Percentiles rank a stretch among this genome's conserved stretches.
phyloP scores from a whole-genome alignment of 2,113 vertebrate genomes.

The Otis tarda region DNA sequence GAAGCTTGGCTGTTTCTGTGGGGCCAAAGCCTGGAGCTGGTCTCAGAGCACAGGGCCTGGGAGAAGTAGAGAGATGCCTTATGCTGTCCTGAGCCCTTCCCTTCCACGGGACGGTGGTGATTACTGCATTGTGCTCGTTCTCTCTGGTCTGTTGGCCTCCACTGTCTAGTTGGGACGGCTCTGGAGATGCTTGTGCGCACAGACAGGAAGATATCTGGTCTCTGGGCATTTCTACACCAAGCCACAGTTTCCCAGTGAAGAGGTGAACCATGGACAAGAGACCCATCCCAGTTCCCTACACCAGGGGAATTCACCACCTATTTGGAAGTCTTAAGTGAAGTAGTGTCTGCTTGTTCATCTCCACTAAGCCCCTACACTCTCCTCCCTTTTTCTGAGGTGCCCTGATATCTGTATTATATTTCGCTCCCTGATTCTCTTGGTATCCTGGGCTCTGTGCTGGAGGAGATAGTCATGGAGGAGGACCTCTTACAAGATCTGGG shows the following conservation, averaged over 20 bases:
- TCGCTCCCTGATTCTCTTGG: neutral
- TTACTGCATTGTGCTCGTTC: neutral
- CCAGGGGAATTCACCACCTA: neutral
- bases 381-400: neutral
- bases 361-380: neutral
- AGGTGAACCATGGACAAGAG: neutral
- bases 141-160: neutral
- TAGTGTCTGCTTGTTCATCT: neutral
- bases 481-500: neutral
- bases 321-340: neutral
- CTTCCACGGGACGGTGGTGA: fast-evolving
- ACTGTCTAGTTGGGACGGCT: neutral
- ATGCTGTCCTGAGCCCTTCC: neutral
- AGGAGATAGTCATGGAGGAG: neutral
- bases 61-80: neutral
- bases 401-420: neutral
- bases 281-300: neutral
- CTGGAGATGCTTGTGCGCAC: neutral
- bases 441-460: neutral
- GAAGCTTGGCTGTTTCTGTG: neutral
- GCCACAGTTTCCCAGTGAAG: neutral
- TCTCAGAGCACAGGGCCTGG: neutral
- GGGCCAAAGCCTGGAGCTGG: neutral
- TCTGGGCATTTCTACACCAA: neutral
- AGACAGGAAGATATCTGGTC: neutral